A percentile compares a stretch with the other conserved stretches of the same genome.
phyloP scores from a whole-genome alignment of 2,113 vertebrate genomes.

The Leptobrachium ailaonicum region DNA sequence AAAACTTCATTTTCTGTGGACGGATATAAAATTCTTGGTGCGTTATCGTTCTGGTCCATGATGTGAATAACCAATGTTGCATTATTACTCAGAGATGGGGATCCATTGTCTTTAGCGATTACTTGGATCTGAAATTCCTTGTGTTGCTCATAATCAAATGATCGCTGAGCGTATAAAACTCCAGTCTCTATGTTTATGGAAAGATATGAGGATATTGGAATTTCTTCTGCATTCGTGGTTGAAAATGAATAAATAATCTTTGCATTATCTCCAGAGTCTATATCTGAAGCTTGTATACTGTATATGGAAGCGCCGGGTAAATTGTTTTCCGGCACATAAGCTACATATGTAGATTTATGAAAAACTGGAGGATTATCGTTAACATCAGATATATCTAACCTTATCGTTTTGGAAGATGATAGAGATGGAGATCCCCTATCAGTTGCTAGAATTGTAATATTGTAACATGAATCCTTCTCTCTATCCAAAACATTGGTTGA shows the following conservation, averaged over 20 bases:
- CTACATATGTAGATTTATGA: too few species aligned
- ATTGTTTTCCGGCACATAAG: too few species aligned
- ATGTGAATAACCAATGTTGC: not conserved
- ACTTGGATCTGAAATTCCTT: constrained; percentile 61
- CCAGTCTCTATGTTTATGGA: too few species aligned
- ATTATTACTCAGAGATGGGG: constrained; percentile 25
- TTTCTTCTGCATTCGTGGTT: constrained; percentile 38
- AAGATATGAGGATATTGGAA: constrained; percentile 28
- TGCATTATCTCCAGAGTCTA: too few species aligned
- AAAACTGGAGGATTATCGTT: too few species aligned
- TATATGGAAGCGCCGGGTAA: not conserved
- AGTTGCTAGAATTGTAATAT: constrained; percentile 77
- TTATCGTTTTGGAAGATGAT: constrained; percentile 42
- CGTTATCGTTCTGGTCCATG: too few species aligned
- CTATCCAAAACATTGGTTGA: too few species aligned
- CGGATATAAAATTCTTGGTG: too few species aligned
- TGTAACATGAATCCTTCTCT: constrained; percentile 46
- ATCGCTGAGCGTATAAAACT: too few species aligned
- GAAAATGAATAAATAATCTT: too few species aligned
- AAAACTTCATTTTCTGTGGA: too few species aligned
- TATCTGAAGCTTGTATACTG: too few species aligned
- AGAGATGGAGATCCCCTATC: constrained; percentile 81
- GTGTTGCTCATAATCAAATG: not conserved
- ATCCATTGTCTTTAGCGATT: constrained; percentile 7
- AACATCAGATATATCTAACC: constrained; percentile 42